Percentiles rank a stretch among this genome's conserved stretches.
Evolutionary conservation across 1,140 invertebrate genomes (phyloP).

Genomic region (Aphis craccivora): DNA sequence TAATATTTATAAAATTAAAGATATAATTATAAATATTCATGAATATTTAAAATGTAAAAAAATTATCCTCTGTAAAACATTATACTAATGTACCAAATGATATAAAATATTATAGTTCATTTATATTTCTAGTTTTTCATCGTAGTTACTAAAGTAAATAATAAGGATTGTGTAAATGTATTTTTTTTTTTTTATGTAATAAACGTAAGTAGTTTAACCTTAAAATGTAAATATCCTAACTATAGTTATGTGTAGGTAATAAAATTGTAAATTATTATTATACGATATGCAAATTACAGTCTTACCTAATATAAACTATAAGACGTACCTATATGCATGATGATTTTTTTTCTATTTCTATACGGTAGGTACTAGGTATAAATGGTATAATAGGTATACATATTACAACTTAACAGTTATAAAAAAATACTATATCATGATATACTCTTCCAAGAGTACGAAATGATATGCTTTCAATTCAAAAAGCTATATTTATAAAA

Average conservation of each 20-base stretch:
- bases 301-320: background rate
- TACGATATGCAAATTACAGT: background rate
- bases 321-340: background rate
- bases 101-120: background rate
- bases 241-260: background rate
- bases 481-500: background rate
- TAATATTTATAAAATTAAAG: background rate
- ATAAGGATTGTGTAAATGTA: background rate
- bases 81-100: background rate
- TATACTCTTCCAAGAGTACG: background rate
- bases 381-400: no score
- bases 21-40: background rate
- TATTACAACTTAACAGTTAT: background rate
- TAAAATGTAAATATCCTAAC: background rate
- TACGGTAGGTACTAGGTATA: no score
- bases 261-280: background rate
- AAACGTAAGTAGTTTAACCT: background rate
- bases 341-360: background rate
- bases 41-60: background rate
- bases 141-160: background rate
- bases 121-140: background rate
- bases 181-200: constrained; percentile 16
- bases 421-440: background rate
- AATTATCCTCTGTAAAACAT: background rate
- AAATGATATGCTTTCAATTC: background rate